Percentiles rank a stretch among this genome's conserved stretches.
phyloP scores from a whole-genome alignment of 1,140 invertebrate genomes.

The Ctenoplectra terminalis region DNA sequence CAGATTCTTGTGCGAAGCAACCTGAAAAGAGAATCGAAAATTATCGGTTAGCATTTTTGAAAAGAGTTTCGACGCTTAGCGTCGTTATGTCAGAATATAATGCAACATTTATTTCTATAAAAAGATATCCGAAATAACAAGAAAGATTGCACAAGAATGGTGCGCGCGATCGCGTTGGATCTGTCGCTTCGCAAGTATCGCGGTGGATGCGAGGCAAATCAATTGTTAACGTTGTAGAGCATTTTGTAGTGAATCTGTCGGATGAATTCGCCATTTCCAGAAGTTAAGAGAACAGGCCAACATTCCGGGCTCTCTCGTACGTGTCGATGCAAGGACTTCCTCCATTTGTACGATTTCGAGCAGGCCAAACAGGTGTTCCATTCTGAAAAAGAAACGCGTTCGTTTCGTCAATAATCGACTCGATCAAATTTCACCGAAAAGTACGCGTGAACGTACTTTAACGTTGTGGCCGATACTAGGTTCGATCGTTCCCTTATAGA shows the following conservation, averaged over 20 bases:
- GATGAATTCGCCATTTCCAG: slow-evolving; percentile 78
- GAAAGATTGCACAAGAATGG: not conserved
- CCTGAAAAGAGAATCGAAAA: slow-evolving; percentile 9
- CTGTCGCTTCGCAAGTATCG: not conserved
- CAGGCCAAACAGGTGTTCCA: slow-evolving; percentile 81
- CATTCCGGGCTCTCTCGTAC: slow-evolving; percentile 79
- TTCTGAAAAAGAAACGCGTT: slow-evolving; percentile 75
- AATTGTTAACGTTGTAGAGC: slow-evolving; percentile 70
- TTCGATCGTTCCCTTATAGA: not conserved
- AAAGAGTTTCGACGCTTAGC: not conserved
- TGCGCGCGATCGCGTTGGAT: not conserved
- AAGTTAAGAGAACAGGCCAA: slow-evolving; percentile 79
- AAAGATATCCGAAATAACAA: slow-evolving; percentile 59
- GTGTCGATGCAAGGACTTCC: slow-evolving; percentile 83
- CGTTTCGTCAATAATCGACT: slow-evolving; percentile 34
- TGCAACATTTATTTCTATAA: slow-evolving; percentile 66
- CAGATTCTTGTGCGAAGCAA: no score
- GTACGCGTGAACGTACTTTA: slow-evolving; percentile 18
- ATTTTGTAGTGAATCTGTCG: slow-evolving; percentile 80
- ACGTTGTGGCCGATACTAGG: not conserved
- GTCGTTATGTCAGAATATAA: slow-evolving; percentile 51
- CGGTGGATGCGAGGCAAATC: not conserved
- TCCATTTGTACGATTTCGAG: slow-evolving; percentile 83
- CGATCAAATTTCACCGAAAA: not conserved
- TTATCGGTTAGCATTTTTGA: not conserved